Percentiles rank a stretch among this genome's conserved stretches.
Evolutionary conservation across 2,113 vertebrate species (phyloP).

Genomic region (Ceyx margarethae): DNA sequence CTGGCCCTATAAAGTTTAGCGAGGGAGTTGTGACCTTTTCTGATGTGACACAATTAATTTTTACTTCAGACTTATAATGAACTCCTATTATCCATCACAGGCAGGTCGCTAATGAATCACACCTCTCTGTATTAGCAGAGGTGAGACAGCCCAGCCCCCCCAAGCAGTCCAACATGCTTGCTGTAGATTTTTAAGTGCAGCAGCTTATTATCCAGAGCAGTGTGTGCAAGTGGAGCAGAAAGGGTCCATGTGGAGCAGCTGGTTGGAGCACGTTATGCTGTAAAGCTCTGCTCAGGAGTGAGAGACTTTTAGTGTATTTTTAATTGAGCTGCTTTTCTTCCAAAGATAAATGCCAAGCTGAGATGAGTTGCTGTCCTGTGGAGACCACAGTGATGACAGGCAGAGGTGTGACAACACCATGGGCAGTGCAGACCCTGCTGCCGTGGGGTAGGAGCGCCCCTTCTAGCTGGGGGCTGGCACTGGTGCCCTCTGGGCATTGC

Average conservation of each 20-base stretch:
- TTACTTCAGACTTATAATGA: conserved; percentile 24
- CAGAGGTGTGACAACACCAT: not conserved
- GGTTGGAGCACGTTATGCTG: accelerated
- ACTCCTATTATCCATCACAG: not conserved
- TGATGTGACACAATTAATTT: conserved; percentile 1
- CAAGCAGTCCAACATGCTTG: not conserved
- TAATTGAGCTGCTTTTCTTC: not conserved
- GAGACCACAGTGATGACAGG: not conserved
- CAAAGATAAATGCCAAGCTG: not conserved
- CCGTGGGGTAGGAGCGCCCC: not conserved
- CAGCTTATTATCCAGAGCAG: not conserved
- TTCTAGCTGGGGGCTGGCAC: not conserved
- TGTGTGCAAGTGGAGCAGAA: not conserved
- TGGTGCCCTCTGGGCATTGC: accelerated
- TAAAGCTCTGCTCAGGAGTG: not conserved
- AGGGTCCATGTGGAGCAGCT: not conserved
- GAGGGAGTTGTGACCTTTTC: not conserved
- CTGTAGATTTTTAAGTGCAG: not conserved
- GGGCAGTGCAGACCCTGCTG: not conserved
- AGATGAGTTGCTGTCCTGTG: accelerated
- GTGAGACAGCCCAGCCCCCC: not conserved
- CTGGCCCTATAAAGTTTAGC: not conserved
- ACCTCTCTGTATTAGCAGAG: not conserved
- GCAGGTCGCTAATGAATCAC: not conserved
- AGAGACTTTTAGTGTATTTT: not conserved